These are phyloP conservation scores for Nannoperca australis DNA, from an alignment of 2,797 vertebrate species.

Conservation along the genomic window DNA sequence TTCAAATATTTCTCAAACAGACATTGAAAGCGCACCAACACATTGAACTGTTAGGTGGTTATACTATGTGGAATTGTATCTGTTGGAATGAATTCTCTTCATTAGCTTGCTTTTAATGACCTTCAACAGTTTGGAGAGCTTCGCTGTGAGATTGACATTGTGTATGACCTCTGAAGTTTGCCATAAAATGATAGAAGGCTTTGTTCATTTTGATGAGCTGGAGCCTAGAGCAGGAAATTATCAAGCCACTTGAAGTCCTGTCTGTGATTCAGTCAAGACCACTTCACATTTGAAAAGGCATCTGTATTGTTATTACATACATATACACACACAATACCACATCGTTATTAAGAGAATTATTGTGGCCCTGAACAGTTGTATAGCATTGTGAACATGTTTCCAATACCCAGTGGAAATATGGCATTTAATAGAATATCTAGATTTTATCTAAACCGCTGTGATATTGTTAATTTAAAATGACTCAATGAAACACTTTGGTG, in stretches of 20 bases:
- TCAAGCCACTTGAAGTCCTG: background rate
- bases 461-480: background rate
- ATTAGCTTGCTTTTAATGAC: background rate
- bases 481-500: background rate
- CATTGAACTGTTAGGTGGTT: background rate
- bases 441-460: background rate
- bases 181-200: background rate
- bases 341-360: background rate
- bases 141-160: background rate
- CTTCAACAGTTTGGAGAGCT: background rate
- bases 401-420: background rate
- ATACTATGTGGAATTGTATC: background rate
- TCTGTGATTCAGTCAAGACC: slow-evolving; percentile 10
- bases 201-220: slow-evolving; percentile 18
- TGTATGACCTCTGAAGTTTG: slow-evolving; percentile 1
- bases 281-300: slow-evolving; percentile 29
- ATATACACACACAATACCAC: too few species aligned
- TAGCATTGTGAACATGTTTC: background rate
- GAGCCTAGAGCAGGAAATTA: slow-evolving; percentile 5
- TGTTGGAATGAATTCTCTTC: background rate
- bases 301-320: background rate
- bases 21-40: background rate
- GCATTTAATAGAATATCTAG: background rate
- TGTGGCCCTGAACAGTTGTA: background rate
- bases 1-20: background rate